Percentiles rank a stretch among this genome's conserved stretches.
Conservation (phyloP, 2,113 vertebrate species). For the Terrapene triunguis region DNA sequence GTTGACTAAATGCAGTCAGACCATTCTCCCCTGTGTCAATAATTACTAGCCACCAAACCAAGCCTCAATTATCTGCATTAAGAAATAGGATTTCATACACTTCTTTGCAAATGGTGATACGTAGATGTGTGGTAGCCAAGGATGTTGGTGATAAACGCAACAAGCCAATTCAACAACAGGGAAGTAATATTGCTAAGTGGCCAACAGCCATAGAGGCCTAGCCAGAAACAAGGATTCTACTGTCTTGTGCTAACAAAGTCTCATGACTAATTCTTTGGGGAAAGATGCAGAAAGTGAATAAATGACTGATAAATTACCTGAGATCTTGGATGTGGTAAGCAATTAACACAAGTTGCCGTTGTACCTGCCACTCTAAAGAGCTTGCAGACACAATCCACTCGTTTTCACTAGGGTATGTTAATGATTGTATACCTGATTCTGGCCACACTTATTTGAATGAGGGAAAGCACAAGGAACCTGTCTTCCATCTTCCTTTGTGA, state of each 20-base stretch:
- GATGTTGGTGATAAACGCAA: neutral
- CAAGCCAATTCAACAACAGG: neutral
- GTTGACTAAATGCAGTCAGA: neutral
- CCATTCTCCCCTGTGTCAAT: neutral
- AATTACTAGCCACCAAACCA: constrained; percentile 23
- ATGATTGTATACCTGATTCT: neutral
- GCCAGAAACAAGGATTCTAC: neutral
- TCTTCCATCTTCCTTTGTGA: neutral
- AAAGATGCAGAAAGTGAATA: neutral
- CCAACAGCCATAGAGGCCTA: neutral
- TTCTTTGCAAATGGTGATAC: neutral
- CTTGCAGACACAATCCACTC: neutral
- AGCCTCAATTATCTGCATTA: neutral
- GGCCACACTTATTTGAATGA: rapidly evolving
- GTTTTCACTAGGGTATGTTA: neutral
- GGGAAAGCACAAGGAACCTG: neutral
- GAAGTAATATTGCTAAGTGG: rapidly evolving
- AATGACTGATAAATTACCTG: neutral
- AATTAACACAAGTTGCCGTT: neutral
- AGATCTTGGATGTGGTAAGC: neutral
- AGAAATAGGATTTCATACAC: neutral
- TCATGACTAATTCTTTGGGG: neutral
- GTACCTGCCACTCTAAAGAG: neutral
- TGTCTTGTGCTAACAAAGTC: neutral
- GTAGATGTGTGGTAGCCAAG: neutral